These are phyloP conservation scores for Zaprionus davidi DNA, from an alignment of 1,140 invertebrate species.

Conservation along the genomic window DNA sequence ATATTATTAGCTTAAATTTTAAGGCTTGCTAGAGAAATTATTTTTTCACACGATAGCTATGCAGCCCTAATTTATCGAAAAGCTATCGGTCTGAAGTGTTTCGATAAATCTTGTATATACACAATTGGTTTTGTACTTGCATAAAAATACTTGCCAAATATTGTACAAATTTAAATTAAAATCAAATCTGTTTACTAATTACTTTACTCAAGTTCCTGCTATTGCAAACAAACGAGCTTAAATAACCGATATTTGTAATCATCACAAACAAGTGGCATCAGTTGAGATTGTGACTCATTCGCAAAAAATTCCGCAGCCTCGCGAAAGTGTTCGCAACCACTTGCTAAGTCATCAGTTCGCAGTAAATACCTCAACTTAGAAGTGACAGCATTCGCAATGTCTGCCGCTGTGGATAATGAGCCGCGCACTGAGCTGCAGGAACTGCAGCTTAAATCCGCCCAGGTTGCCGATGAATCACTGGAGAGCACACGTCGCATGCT, in stretches of 20 bases:
- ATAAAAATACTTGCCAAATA: constrained; percentile 43
- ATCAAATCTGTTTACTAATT: constrained; percentile 4
- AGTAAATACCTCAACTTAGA: constrained; percentile 13
- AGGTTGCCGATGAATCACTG: constrained; percentile 95
- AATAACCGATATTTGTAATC: background rate
- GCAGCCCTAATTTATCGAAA: constrained; percentile 16
- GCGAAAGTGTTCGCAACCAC: constrained; percentile 54
- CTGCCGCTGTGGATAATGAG: constrained; percentile 85
- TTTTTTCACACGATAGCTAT: background rate
- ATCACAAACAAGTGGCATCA: constrained; percentile 24
- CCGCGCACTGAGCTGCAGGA: constrained; percentile 92
- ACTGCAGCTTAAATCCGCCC: constrained; percentile 90
- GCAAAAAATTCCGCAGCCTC: constrained; percentile 31
- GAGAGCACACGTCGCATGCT: constrained; percentile 99
- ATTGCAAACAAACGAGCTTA: constrained; percentile 29
- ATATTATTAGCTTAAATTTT: background rate
- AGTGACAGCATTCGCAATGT: constrained; percentile 73
- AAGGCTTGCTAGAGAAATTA: background rate
- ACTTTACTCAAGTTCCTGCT: constrained; percentile 27
- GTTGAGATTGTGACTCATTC: constrained; percentile 61
- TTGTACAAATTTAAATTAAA: constrained; percentile 26
- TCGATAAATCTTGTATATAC: constrained; percentile 44
- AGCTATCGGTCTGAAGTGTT: constrained; percentile 2
- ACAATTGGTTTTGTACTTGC: constrained; percentile 43
- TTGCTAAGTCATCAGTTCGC: constrained; percentile 50